A percentile compares a stretch with the other conserved stretches of the same genome.
phyloP scores from a whole-genome alignment of 2,797 vertebrate species.

The Erpetoichthys calabaricus region DNA sequence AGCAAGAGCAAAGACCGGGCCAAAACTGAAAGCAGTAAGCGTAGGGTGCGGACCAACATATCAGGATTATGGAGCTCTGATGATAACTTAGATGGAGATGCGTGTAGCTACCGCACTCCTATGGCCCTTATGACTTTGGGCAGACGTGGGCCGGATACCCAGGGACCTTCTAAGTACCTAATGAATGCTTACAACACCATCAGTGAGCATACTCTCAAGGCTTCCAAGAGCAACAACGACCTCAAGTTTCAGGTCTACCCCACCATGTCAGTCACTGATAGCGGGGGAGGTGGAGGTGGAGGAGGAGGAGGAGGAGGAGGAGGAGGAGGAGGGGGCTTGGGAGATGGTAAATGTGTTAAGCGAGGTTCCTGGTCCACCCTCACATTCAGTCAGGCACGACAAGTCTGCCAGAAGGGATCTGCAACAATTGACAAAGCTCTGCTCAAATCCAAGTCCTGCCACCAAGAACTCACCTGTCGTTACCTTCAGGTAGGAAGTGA shows the following conservation, averaged over 20 bases:
- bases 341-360: conserved; percentile 78
- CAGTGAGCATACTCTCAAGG: conserved; percentile 83
- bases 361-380: conserved; percentile 89
- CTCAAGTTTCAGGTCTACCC: conserved; percentile 63
- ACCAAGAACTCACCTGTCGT: conserved; percentile 86
- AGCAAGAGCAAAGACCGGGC: conserved; percentile 93
- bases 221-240: conserved; percentile 85
- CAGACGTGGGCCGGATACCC: conserved; percentile 70
- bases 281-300: conserved; percentile 48
- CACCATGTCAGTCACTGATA: conserved; percentile 46
- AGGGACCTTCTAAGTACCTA: conserved; percentile 69
- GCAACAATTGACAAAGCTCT: conserved; percentile 89
- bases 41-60: conserved; percentile 86
- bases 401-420: conserved; percentile 84
- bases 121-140: conserved; percentile 86
- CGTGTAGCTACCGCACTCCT: conserved; percentile 80
- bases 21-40: conserved; percentile 75
- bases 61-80: conserved; percentile 98
- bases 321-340: conserved; percentile 47
- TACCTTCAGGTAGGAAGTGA: conserved; percentile 78
- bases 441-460: conserved; percentile 94
- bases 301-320: conserved; percentile 46
- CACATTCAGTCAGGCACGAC: conserved; percentile 84
- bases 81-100: conserved; percentile 76
- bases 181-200: conserved; percentile 94